These are phyloP conservation scores for Calliphora vicina DNA, from an alignment of 1,140 invertebrate genomes.

Conservation along the genomic window DNA sequence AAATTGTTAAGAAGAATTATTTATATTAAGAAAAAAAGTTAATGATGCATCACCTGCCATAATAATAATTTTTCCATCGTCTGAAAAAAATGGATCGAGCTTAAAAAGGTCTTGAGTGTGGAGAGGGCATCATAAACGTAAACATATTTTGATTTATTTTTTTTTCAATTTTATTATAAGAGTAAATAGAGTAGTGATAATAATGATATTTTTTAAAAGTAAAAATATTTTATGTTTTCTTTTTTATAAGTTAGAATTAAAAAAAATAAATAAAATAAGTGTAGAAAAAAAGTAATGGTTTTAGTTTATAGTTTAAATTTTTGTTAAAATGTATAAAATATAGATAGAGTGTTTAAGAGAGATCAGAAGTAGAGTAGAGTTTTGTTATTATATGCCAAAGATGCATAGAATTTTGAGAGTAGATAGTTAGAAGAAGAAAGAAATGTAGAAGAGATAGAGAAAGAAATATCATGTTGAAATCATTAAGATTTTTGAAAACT, in stretches of 20 bases:
- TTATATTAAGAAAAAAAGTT: neutral
- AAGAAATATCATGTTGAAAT: neutral
- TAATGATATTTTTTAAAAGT: conserved; percentile 18
- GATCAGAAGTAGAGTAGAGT: neutral
- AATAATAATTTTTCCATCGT: conserved; percentile 64
- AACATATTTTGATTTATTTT: conserved; percentile 1
- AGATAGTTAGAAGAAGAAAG: neutral
- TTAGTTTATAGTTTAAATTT: too few species aligned
- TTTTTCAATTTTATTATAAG: conserved; percentile 13
- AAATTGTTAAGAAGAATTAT: neutral
- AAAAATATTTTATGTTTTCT: neutral
- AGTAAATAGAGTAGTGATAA: conserved; percentile 27
- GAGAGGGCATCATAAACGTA: conserved; percentile 22
- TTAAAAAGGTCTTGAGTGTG: conserved; percentile 63
- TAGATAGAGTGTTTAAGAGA: too few species aligned
- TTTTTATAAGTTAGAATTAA: neutral
- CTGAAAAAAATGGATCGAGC: conserved; percentile 64
- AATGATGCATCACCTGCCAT: conserved; percentile 63
- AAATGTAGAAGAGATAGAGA: neutral
- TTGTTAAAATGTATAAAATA: too few species aligned
- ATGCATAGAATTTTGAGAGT: neutral
- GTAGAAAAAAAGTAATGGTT: neutral
- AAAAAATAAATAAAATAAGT: neutral
- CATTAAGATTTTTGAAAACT: neutral
- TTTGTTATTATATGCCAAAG: neutral